A percentile compares a stretch with the other conserved stretches of the same genome.
phyloP scores from a whole-genome alignment of 2,797 vertebrate species.

The Gouania willdenowi region DNA sequence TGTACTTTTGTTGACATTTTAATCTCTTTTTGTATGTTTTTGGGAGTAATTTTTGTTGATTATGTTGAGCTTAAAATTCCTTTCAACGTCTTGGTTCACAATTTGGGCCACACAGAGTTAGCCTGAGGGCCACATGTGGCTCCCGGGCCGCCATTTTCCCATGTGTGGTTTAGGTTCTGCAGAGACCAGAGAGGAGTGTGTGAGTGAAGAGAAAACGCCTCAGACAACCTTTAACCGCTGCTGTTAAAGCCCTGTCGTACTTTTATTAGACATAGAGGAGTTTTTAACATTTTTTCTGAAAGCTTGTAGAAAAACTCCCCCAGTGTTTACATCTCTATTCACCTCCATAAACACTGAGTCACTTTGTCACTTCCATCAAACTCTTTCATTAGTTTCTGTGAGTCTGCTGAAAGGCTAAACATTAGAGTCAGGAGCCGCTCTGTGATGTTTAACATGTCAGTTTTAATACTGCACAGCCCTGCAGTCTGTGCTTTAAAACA shows the following conservation, averaged over 20 bases:
- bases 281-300: slow-evolving; percentile 27
- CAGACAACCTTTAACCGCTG: neutral
- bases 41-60: too few species aligned
- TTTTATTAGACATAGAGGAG: slow-evolving; percentile 16
- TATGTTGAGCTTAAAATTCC: too few species aligned
- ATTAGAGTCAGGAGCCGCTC: slow-evolving; percentile 20
- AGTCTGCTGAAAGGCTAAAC: slow-evolving; percentile 45
- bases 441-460: slow-evolving; percentile 32
- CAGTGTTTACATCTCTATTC: slow-evolving; percentile 31
- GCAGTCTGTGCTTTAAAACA: slow-evolving; percentile 17
- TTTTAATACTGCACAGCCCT: slow-evolving; percentile 39
- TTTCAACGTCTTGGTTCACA: too few species aligned
- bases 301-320: slow-evolving; percentile 1
- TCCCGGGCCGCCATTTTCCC: too few species aligned
- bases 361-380: slow-evolving; percentile 12
- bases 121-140: too few species aligned
- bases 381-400: slow-evolving; percentile 20
- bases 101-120: too few species aligned
- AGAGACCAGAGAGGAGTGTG: too few species aligned
- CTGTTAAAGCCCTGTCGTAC: slow-evolving; percentile 16
- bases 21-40: too few species aligned
- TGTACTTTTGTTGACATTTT: too few species aligned
- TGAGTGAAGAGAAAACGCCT: slow-evolving; percentile 13
- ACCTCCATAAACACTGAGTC: slow-evolving; percentile 26
- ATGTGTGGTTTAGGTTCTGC: too few species aligned